Conservation (phyloP, 2,888 invertebrate species). For the Drosophila trichaetosa region DNA sequence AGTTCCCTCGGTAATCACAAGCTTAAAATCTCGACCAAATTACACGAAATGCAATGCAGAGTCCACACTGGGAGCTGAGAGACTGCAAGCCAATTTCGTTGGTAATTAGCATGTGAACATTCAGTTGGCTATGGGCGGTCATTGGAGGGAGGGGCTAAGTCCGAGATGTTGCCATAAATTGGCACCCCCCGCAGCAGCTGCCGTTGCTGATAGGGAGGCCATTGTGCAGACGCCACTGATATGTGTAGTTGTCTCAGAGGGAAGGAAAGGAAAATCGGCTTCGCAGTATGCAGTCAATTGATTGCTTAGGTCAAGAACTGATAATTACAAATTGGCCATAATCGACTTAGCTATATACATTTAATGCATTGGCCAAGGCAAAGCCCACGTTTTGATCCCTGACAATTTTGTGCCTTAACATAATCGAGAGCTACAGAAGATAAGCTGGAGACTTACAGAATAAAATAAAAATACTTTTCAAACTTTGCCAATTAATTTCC, state of each 20-base stretch:
- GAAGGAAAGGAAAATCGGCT: neutral
- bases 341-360: conserved; percentile 23
- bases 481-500: neutral
- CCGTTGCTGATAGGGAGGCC: conserved; percentile 18
- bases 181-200: conserved; percentile 11
- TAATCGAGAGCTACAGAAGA: neutral
- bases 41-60: conserved; percentile 45
- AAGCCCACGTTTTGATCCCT: conserved; percentile 7
- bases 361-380: neutral
- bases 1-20: conserved; percentile 27
- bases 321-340: conserved; percentile 40
- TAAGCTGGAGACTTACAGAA: neutral
- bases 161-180: conserved; percentile 50
- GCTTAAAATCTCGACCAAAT: conserved; percentile 46
- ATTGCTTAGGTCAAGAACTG: conserved; percentile 31
- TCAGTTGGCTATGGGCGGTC: conserved; percentile 9
- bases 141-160: neutral
- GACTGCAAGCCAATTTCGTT: conserved; percentile 40
- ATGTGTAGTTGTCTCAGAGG: conserved; percentile 9
- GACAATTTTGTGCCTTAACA: conserved; percentile 20
- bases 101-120: conserved; percentile 53
- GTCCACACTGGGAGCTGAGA: neutral
- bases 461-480: neutral
- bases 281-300: conserved; percentile 33
- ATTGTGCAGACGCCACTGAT: conserved; percentile 1